A percentile compares a stretch with the other conserved stretches of the same genome.
Evolutionary conservation across 1,140 invertebrate species (phyloP).

Genomic region (Drosophila burlai): DNA sequence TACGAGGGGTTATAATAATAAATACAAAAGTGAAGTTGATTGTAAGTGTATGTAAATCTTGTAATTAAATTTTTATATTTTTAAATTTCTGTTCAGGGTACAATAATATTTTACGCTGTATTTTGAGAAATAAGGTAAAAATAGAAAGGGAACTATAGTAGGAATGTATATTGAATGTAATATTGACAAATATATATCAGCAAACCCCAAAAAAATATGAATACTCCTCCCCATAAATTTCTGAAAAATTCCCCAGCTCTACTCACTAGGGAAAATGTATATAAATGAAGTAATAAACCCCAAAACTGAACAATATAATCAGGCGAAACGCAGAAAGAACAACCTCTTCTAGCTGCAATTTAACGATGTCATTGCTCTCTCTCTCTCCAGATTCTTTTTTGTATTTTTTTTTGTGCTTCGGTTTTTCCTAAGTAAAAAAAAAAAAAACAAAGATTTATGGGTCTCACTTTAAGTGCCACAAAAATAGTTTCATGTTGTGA

Average conservation of each 20-base stretch:
- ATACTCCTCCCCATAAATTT: background rate
- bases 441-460: constrained; percentile 69
- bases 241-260: background rate
- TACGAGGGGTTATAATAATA: background rate
- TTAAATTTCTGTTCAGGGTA: background rate
- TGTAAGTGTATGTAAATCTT: too few species aligned
- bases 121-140: background rate
- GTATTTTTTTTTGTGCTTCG: background rate
- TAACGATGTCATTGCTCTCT: constrained; percentile 55
- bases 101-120: background rate
- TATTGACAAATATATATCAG: too few species aligned
- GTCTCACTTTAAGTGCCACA: constrained; percentile 69
- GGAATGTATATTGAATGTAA: too few species aligned
- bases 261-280: background rate
- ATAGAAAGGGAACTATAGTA: too few species aligned
- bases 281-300: constrained; percentile 42
- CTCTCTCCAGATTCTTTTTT: constrained; percentile 36
- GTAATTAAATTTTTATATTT: background rate
- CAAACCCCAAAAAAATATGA: background rate
- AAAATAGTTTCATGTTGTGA: constrained; percentile 78
- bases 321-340: constrained; percentile 16
- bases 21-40: background rate
- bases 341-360: constrained; percentile 37
- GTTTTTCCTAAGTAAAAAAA: constrained; percentile 33
- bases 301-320: constrained; percentile 30